phyloP scores from a whole-genome alignment of 2,113 vertebrate genomes.

The Oreochromis niloticus region DNA sequence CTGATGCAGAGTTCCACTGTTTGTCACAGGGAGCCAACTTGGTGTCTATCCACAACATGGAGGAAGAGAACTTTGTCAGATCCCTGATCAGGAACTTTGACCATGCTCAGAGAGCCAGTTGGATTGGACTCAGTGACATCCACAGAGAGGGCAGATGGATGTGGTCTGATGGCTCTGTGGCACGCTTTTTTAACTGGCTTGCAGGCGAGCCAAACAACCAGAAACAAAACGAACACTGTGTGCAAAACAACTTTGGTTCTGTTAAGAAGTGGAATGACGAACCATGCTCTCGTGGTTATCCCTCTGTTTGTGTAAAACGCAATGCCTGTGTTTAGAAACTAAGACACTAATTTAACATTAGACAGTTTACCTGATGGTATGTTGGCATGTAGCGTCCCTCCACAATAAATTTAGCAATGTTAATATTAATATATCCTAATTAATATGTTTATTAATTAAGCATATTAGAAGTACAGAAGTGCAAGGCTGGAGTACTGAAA shows the following conservation, averaged over 20 bases:
- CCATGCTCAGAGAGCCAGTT: fast-evolving
- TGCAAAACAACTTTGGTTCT: neutral
- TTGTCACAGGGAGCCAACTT: slow-evolving; percentile 2
- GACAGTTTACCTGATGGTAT: neutral
- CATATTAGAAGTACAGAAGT: neutral
- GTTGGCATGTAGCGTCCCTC: neutral
- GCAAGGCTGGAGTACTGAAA: neutral
- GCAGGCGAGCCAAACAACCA: neutral
- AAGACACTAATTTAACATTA: neutral
- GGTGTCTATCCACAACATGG: slow-evolving; percentile 13
- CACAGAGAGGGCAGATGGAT: neutral
- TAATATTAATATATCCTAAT: neutral
- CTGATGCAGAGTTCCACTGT: slow-evolving; percentile 15
- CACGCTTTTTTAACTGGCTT: fast-evolving
- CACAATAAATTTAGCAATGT: neutral
- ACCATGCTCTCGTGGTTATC: fast-evolving
- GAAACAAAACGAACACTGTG: fast-evolving
- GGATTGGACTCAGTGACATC: neutral
- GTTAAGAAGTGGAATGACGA: neutral
- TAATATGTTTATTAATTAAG: fast-evolving
- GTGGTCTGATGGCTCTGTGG: slow-evolving; percentile 5
- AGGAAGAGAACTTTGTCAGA: neutral
- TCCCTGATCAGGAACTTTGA: neutral
- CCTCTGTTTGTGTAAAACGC: fast-evolving
- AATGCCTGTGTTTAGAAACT: fast-evolving